Evolutionary conservation across 2,113 vertebrate species (phyloP).

Genomic region (Coracopsis vasa): DNA sequence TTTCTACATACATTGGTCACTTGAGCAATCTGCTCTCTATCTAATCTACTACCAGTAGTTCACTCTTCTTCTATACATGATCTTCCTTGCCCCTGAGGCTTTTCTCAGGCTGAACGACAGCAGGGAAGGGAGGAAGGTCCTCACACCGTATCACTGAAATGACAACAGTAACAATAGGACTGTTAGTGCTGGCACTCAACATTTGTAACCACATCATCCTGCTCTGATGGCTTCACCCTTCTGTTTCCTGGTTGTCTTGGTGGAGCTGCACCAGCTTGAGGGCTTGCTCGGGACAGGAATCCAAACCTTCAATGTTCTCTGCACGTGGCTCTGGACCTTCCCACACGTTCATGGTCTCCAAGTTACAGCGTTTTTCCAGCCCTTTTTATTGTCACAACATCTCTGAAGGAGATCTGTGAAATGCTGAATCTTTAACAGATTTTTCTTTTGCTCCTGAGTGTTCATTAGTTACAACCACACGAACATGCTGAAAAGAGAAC

Average conservation of each 20-base stretch:
- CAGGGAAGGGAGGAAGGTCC: background rate
- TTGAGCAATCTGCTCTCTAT: background rate
- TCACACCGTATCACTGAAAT: background rate
- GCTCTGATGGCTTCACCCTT: background rate
- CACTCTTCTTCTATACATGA: background rate
- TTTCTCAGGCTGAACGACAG: background rate
- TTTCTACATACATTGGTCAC: background rate
- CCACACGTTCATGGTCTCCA: conserved; percentile 8
- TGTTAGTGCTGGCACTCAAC: background rate
- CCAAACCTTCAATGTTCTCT: background rate
- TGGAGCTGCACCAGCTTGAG: background rate
- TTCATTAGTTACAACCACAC: conserved; percentile 23
- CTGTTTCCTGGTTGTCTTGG: background rate
- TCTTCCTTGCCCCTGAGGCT: background rate
- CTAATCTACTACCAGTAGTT: background rate
- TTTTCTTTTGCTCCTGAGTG: background rate
- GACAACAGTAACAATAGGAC: accelerated
- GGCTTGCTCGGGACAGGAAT: background rate
- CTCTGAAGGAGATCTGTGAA: conserved; percentile 25
- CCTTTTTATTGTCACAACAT: conserved; percentile 29
- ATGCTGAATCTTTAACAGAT: conserved; percentile 42
- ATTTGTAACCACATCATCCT: background rate
- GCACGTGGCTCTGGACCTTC: background rate
- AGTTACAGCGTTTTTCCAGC: conserved; percentile 22
- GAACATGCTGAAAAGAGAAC: background rate